Evolutionary conservation across 2,113 vertebrate species (phyloP).

Genomic region (Aspidoscelis tigris): DNA sequence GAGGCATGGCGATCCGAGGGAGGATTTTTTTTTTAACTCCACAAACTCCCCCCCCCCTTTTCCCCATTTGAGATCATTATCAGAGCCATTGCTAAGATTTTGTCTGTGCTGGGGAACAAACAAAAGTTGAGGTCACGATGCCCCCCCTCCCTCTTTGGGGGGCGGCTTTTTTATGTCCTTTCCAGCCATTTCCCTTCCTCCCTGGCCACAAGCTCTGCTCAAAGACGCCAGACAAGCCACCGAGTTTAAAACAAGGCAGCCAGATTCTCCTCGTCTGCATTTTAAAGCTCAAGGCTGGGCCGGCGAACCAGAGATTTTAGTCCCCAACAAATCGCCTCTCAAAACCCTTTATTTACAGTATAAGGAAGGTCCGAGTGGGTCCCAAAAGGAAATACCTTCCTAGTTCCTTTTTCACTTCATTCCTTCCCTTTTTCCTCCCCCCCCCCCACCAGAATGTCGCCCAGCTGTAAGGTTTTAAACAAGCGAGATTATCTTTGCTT

Average conservation of each 20-base stretch:
- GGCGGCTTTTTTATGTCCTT: slow-evolving; percentile 34
- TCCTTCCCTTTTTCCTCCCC: background rate
- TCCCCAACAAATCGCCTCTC: slow-evolving; percentile 75
- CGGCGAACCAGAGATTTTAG: slow-evolving; percentile 78
- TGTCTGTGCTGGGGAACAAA: slow-evolving; percentile 50
- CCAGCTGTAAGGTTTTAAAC: slow-evolving; percentile 46
- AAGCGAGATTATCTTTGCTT: slow-evolving; percentile 33
- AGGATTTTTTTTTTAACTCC: background rate
- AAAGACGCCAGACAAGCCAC: slow-evolving; percentile 61
- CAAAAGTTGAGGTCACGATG: slow-evolving; percentile 55
- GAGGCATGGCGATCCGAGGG: background rate
- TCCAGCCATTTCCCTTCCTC: slow-evolving; percentile 55
- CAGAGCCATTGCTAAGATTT: slow-evolving; percentile 69
- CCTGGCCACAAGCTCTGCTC: slow-evolving; percentile 7
- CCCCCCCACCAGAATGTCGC: background rate
- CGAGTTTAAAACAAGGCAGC: slow-evolving; percentile 60
- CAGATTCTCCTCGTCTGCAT: slow-evolving; percentile 56
- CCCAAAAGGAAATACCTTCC: slow-evolving; percentile 16
- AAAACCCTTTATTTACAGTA: slow-evolving; percentile 75
- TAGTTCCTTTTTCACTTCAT: slow-evolving; percentile 2
- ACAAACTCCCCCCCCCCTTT: slow-evolving; percentile 3
- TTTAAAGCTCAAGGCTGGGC: slow-evolving; percentile 49
- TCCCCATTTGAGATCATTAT: slow-evolving; percentile 60
- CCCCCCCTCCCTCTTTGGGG: slow-evolving; percentile 34
- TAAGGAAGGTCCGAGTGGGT: slow-evolving; percentile 64